phyloP scores from a whole-genome alignment of 2,888 invertebrate species.

The Mamestra brassicae region DNA sequence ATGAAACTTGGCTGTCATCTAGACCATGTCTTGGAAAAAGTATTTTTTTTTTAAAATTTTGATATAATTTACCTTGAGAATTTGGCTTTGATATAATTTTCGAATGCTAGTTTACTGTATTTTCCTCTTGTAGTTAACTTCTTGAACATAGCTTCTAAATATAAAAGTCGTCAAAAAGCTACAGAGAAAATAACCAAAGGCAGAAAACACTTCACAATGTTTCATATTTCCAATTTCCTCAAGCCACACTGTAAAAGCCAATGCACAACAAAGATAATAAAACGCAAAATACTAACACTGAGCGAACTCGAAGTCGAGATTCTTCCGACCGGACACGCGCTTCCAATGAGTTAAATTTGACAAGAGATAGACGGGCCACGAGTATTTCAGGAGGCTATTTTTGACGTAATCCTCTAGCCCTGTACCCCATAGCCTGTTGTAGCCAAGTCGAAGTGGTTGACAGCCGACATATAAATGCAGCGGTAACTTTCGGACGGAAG shows the following conservation, averaged over 20 bases:
- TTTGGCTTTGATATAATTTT: no score
- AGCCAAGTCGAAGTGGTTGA: conserved; percentile 31
- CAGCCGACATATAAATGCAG: conserved; percentile 38
- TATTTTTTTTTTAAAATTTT: no score
- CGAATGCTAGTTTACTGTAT: neutral
- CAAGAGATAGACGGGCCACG: conserved; percentile 46
- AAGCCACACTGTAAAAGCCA: conserved; percentile 7
- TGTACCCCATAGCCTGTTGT: neutral
- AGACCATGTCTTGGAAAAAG: no score
- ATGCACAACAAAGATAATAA: conserved; percentile 8
- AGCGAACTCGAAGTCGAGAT: conserved; percentile 21
- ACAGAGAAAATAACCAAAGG: neutral
- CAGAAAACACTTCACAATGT: neutral
- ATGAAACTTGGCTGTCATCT: no score
- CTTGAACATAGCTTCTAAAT: neutral
- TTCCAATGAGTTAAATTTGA: conserved; percentile 49
- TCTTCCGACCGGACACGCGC: conserved; percentile 19
- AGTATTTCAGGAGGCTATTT: conserved; percentile 46
- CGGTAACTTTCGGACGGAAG: conserved; percentile 24
- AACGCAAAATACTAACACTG: conserved; percentile 15
- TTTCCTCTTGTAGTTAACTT: neutral
- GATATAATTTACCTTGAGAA: no score
- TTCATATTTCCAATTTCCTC: conserved; percentile 19
- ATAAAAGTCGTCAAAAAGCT: neutral
- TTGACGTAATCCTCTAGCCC: conserved; percentile 9